Evolutionary conservation across 1,140 invertebrate genomes (phyloP).

Genomic region (Aphidius ervi): DNA sequence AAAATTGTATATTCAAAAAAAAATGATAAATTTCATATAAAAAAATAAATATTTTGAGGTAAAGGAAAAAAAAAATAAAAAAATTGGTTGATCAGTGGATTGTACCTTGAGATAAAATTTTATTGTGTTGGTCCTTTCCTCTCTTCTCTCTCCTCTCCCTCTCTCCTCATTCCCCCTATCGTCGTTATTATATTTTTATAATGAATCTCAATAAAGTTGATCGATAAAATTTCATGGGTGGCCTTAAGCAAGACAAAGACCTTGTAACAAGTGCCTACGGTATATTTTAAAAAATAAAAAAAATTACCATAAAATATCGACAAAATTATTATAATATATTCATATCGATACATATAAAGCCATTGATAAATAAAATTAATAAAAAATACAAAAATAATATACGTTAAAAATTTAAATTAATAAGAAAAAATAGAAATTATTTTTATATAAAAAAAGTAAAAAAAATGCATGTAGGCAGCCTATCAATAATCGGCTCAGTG

Average conservation of each 20-base stretch:
- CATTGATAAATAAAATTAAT: neutral
- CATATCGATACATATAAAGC: neutral
- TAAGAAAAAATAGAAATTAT: too few relatives aligned
- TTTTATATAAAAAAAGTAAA: too few relatives aligned
- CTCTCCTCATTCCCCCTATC: neutral
- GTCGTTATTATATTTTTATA: neutral
- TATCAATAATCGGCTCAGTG: too few relatives aligned
- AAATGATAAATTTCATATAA: too few relatives aligned
- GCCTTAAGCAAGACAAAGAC: constrained; percentile 1
- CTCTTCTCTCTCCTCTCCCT: too few relatives aligned
- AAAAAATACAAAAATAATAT: too few relatives aligned
- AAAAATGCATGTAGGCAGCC: too few relatives aligned
- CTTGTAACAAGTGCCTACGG: constrained; percentile 4
- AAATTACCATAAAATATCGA: constrained; percentile 10
- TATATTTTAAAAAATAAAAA: neutral
- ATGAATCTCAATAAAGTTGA: constrained; percentile 9
- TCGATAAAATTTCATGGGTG: constrained; percentile 14
- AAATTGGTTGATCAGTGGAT: constrained; percentile 1
- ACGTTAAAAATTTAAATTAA: too few relatives aligned
- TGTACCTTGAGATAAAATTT: constrained; percentile 6
- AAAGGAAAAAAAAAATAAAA: neutral
- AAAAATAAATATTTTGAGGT: neutral
- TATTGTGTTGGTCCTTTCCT: neutral
- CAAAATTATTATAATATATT: constrained; percentile 3
- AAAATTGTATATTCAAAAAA: too few relatives aligned